These are phyloP conservation scores for Strigops habroptila DNA, from an alignment of 2,113 vertebrate species.

Conservation along the genomic window DNA sequence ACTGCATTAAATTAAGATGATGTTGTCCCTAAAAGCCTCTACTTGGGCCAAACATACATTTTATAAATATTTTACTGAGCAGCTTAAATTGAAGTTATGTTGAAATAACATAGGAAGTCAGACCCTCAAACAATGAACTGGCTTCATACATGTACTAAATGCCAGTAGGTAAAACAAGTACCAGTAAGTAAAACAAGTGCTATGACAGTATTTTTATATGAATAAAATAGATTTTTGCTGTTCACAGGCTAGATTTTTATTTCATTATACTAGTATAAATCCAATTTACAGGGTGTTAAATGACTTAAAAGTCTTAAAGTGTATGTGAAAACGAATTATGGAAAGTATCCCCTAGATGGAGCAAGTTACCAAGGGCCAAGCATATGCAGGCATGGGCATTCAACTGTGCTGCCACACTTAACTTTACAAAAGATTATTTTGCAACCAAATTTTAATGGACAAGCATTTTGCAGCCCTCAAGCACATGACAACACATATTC, in stretches of 20 bases:
- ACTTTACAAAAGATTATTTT: background rate
- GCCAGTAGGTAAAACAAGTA: background rate
- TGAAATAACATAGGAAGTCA: background rate
- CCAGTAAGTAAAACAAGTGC: background rate
- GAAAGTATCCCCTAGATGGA: slow-evolving; percentile 46
- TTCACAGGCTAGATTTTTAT: background rate
- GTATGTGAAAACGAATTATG: background rate
- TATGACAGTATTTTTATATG: background rate
- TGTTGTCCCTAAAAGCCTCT: accelerated
- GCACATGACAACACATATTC: background rate
- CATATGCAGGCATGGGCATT: background rate
- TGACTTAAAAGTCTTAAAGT: background rate
- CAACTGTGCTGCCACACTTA: background rate
- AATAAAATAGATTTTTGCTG: background rate
- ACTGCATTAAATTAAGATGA: background rate
- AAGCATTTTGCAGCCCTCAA: background rate
- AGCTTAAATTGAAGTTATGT: background rate
- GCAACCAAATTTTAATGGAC: background rate
- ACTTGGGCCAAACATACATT: accelerated
- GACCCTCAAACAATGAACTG: background rate
- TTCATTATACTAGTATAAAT: background rate
- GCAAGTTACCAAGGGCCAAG: slow-evolving; percentile 8
- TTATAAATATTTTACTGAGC: background rate
- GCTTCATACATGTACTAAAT: background rate
- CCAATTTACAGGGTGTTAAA: background rate